Conservation (phyloP, 2,888 invertebrate genomes). For the Mythimna ferrago region DNA sequence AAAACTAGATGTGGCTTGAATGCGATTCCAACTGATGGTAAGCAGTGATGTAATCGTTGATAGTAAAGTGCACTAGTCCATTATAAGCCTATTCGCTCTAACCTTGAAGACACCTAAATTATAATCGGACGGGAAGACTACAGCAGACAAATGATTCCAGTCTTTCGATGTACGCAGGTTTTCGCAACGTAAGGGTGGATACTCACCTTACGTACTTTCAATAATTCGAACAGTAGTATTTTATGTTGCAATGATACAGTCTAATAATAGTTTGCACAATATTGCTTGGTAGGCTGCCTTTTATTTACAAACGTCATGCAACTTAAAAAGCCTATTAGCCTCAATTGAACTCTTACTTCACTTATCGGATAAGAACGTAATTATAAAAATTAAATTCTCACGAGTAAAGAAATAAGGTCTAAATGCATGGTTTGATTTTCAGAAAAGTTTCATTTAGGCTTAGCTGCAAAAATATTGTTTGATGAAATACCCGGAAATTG, state of each 20-base stretch:
- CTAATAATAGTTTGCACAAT: slow-evolving; percentile 17
- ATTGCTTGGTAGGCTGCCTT: background rate
- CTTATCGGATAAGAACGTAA: background rate
- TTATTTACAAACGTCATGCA: slow-evolving; percentile 24
- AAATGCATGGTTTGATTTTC: background rate
- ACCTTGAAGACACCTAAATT: too few species aligned
- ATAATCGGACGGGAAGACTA: too few species aligned
- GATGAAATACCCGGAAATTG: background rate
- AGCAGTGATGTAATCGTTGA: too few species aligned
- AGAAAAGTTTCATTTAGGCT: background rate
- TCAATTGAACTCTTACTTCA: background rate
- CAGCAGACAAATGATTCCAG: too few species aligned
- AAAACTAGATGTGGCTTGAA: too few species aligned
- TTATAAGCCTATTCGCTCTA: too few species aligned
- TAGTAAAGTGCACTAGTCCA: too few species aligned
- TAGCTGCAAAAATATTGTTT: background rate
- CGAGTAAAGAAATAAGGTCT: background rate
- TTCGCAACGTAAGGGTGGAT: too few species aligned
- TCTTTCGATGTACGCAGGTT: too few species aligned
- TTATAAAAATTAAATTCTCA: background rate
- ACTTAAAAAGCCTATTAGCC: slow-evolving; percentile 8
- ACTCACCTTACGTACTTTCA: background rate
- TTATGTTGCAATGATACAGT: slow-evolving; percentile 19
- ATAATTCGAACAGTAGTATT: slow-evolving; percentile 22
- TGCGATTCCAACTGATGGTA: too few species aligned